phyloP scores from a whole-genome alignment of 1,140 invertebrate genomes.

The Heliconius hermathena region DNA sequence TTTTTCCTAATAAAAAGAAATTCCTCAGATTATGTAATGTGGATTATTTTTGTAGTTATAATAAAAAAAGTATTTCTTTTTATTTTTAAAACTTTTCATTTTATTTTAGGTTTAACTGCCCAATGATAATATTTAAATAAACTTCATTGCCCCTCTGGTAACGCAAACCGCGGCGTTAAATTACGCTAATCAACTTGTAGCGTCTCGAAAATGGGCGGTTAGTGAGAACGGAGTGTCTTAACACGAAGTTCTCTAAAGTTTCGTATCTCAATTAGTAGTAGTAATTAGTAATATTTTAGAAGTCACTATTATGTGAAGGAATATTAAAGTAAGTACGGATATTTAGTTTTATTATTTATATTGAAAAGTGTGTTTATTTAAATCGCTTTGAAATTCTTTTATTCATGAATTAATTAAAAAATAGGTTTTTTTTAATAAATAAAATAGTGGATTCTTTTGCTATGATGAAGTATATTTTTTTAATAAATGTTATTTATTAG shows the following conservation, averaged over 20 bases:
- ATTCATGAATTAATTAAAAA: too few relatives aligned
- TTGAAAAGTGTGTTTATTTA: neutral
- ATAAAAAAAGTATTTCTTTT: too few relatives aligned
- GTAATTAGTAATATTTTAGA: slow-evolving; percentile 9
- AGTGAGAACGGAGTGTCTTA: neutral
- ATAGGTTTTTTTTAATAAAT: too few relatives aligned
- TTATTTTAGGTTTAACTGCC: neutral
- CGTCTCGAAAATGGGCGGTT: too few relatives aligned
- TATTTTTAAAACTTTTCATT: too few relatives aligned
- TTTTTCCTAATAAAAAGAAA: neutral
- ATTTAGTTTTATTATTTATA: slow-evolving; percentile 10
- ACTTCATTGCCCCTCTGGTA: neutral
- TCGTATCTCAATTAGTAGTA: neutral
- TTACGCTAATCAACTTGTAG: neutral
- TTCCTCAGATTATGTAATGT: neutral
- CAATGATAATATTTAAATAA: neutral
- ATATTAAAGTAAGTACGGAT: slow-evolving; percentile 21
- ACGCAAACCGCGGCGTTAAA: neutral
- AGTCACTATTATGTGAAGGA: slow-evolving; percentile 21
- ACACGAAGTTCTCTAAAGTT: neutral
- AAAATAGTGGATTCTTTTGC: too few relatives aligned
- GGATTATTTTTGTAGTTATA: neutral
- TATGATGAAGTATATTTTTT: neutral
- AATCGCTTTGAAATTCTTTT: neutral
- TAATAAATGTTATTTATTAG: neutral